Evolutionary conservation across 2,888 invertebrate species (phyloP).

Genomic region (Cabera pusaria): DNA sequence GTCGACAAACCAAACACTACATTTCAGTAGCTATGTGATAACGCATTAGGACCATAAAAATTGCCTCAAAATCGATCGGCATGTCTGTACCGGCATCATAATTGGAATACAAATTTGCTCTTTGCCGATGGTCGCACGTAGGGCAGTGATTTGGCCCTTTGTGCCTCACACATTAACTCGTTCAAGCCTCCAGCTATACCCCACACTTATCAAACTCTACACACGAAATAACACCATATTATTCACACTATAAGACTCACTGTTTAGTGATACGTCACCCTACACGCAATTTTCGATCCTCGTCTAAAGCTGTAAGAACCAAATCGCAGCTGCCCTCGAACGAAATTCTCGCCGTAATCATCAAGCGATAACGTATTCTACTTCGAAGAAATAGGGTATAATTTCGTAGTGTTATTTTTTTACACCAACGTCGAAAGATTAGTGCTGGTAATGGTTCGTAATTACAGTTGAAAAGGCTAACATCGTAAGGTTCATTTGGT

Average conservation of each 20-base stretch:
- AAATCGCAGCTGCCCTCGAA: constrained; percentile 19
- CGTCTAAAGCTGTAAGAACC: constrained; percentile 28
- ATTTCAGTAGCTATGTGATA: too few species aligned
- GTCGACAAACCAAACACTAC: too few species aligned
- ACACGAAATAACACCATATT: constrained; percentile 49
- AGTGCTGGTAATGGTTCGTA: constrained; percentile 77
- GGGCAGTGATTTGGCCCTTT: constrained; percentile 82
- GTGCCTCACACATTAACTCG: constrained; percentile 82
- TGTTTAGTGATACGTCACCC: constrained; percentile 14
- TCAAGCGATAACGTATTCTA: constrained; percentile 45
- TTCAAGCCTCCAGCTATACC: constrained; percentile 68
- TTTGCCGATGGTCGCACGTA: constrained; percentile 70
- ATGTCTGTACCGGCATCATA: constrained; percentile 63
- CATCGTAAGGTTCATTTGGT: constrained; percentile 78
- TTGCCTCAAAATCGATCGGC: constrained; percentile 41
- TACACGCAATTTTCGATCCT: constrained; percentile 30
- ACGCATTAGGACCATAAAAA: constrained; percentile 20
- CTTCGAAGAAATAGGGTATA: constrained; percentile 39
- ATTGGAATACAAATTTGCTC: constrained; percentile 82
- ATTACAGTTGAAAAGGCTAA: constrained; percentile 81
- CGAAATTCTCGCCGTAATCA: constrained; percentile 4
- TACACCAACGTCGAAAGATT: constrained; percentile 55
- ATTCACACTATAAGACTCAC: constrained; percentile 29
- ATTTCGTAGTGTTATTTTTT: constrained; percentile 36
- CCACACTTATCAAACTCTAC: constrained; percentile 40